These are phyloP conservation scores for Acleris sparsana DNA, from an alignment of 2,888 invertebrate genomes.

Conservation along the genomic window DNA sequence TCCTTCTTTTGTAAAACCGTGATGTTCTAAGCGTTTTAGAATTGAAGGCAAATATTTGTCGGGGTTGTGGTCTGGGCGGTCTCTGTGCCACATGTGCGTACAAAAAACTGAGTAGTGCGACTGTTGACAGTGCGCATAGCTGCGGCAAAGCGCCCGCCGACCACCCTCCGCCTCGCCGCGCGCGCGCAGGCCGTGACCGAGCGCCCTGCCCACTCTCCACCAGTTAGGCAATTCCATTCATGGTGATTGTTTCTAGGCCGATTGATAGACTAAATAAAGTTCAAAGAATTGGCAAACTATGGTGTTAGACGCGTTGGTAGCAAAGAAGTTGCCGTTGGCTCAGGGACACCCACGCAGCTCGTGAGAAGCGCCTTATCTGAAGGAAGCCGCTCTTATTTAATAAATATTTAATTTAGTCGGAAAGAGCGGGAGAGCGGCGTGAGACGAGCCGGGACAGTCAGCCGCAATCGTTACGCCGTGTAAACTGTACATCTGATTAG, in stretches of 20 bases:
- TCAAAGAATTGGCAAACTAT: background rate
- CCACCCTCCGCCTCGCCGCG: conserved; percentile 58
- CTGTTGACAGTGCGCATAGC: conserved; percentile 81
- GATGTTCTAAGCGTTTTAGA: conserved; percentile 75
- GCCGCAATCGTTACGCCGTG: conserved; percentile 68
- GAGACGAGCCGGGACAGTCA: conserved; percentile 53
- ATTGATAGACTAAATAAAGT: background rate
- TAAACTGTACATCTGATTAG: conserved; percentile 79
- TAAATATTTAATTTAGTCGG: conserved; percentile 77
- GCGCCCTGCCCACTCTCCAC: conserved; percentile 4
- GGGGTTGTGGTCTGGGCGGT: conserved; percentile 72
- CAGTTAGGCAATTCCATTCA: background rate
- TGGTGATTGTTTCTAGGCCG: too few species aligned
- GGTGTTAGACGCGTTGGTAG: too few species aligned
- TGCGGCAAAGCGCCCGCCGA: conserved; percentile 64
- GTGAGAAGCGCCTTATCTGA: conserved; percentile 71
- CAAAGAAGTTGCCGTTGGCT: conserved; percentile 1
- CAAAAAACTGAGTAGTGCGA: conserved; percentile 71
- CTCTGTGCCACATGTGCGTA: conserved; percentile 66
- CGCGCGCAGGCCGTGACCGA: background rate
- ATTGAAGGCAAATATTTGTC: conserved; percentile 80
- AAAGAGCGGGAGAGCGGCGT: conserved; percentile 59
- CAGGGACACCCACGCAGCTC: conserved; percentile 40
- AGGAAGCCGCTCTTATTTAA: conserved; percentile 66
- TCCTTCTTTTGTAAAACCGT: conserved; percentile 65